Percentiles rank a stretch among this genome's conserved stretches.
Evolutionary conservation across 2,888 invertebrate species (phyloP).

Genomic region (Odiellus spinosus): DNA sequence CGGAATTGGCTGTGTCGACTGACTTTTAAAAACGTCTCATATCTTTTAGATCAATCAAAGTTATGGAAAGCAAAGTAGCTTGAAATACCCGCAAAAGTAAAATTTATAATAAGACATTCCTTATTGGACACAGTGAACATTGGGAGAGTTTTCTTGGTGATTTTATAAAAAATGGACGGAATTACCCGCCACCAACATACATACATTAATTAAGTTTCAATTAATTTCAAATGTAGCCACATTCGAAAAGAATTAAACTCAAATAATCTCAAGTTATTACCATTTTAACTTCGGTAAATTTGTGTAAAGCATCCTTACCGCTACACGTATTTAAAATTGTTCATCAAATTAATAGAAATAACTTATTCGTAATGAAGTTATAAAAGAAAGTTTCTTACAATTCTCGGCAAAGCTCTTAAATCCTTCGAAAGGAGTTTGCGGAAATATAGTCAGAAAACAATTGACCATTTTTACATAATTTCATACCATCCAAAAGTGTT

Average conservation of each 20-base stretch:
- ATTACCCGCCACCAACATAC: too few species aligned
- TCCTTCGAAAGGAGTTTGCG: slow-evolving; percentile 76
- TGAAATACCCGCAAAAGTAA: too few species aligned
- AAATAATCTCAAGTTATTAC: slow-evolving; percentile 7
- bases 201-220: too few species aligned
- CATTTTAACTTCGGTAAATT: slow-evolving; percentile 18
- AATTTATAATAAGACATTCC: too few species aligned
- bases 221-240: background rate
- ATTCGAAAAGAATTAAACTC: background rate
- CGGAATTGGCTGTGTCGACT: too few species aligned
- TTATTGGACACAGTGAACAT: too few species aligned
- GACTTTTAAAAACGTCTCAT: too few species aligned
- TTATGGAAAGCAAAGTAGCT: too few species aligned
- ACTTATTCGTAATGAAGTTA: background rate
- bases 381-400: slow-evolving; percentile 10
- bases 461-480: slow-evolving; percentile 10
- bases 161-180: too few species aligned
- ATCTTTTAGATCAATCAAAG: too few species aligned
- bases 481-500: too few species aligned
- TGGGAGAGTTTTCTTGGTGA: too few species aligned
- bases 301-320: slow-evolving; percentile 17
- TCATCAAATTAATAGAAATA: background rate
- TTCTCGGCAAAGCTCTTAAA: slow-evolving; percentile 76
- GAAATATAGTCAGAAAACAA: slow-evolving; percentile 35
- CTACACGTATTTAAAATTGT: slow-evolving; percentile 6